These are phyloP conservation scores for Nasua narica DNA, from an alignment of 2,797 vertebrate genomes.

Conservation along the genomic window DNA sequence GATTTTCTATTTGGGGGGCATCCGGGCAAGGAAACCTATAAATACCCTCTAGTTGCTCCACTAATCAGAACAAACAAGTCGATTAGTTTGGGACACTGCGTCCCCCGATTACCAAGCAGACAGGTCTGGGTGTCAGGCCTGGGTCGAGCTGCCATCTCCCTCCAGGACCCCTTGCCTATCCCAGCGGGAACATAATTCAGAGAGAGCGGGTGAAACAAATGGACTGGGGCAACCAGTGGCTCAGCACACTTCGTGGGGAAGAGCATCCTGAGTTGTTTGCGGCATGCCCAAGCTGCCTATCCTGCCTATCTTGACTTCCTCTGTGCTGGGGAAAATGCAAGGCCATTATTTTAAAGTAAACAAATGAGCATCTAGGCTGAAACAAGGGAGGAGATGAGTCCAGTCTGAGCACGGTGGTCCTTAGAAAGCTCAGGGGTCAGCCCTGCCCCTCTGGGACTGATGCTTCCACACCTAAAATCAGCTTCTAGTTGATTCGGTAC, in stretches of 20 bases:
- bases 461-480: background rate
- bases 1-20: conserved; percentile 55
- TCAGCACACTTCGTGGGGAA: background rate
- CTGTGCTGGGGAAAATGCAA: background rate
- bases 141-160: background rate
- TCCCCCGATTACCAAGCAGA: background rate
- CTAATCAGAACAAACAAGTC: conserved; percentile 14
- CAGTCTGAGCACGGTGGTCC: background rate
- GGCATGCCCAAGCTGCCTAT: background rate
- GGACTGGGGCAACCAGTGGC: background rate
- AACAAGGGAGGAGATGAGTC: background rate
- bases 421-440: background rate
- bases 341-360: background rate
- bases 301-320: background rate
- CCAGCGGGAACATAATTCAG: background rate
- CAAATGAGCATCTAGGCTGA: background rate
- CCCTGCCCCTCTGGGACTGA: background rate
- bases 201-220: background rate
- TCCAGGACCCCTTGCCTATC: background rate
- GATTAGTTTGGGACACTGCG: background rate
- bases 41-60: background rate
- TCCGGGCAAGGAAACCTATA: background rate
- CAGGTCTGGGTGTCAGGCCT: background rate
- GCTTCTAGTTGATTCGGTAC: background rate
- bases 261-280: no score